These are phyloP conservation scores for Scelioninae gen. 2 DNA, from an alignment of 2,888 invertebrate species.

Conservation along the genomic window DNA sequence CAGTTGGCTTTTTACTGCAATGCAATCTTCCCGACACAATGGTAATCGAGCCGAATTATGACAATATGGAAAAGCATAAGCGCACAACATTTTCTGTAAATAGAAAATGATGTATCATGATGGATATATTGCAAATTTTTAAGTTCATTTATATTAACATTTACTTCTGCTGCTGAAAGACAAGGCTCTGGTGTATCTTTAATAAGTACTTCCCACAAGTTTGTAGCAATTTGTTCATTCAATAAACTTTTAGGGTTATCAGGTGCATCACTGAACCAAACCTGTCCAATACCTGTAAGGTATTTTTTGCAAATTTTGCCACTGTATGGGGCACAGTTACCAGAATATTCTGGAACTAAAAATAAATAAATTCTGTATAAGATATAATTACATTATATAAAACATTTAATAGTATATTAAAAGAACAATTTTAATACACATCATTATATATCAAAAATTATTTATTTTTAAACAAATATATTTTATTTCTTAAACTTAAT, in stretches of 20 bases:
- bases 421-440: too few species aligned
- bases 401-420: background rate
- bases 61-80: constrained; percentile 94
- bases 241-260: constrained; percentile 83
- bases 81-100: constrained; percentile 86
- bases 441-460: too few species aligned
- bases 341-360: constrained; percentile 70
- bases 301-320: constrained; percentile 88
- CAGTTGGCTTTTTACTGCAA: constrained; percentile 91
- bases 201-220: constrained; percentile 92
- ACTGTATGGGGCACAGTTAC: constrained; percentile 91
- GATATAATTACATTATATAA: too few species aligned
- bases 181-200: constrained; percentile 88
- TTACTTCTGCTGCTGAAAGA: constrained; percentile 88
- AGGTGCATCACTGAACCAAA: constrained; percentile 85
- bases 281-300: constrained; percentile 79
- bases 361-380: constrained; percentile 6
- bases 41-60: constrained; percentile 84
- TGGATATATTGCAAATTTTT: constrained; percentile 13
- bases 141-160: constrained; percentile 22
- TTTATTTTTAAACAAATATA: too few species aligned
- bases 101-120: constrained; percentile 6
- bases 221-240: constrained; percentile 89
- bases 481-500: too few species aligned
- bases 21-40: constrained; percentile 94